phyloP scores from a whole-genome alignment of 1,140 invertebrate genomes.

The Caerostris darwini region DNA sequence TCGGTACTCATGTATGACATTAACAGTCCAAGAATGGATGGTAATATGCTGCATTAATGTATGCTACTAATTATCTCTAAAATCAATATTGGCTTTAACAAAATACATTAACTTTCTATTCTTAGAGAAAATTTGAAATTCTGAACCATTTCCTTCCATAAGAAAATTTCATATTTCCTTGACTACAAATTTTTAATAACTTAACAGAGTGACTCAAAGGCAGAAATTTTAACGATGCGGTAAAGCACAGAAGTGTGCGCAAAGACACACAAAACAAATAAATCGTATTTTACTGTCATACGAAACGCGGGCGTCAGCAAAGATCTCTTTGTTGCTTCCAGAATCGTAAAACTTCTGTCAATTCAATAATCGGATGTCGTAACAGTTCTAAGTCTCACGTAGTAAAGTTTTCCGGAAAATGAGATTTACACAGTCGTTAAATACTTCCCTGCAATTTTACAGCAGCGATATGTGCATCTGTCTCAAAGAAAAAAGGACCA shows the following conservation, averaged over 20 bases:
- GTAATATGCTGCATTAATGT: too few relatives aligned
- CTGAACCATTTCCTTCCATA: too few relatives aligned
- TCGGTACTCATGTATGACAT: too few relatives aligned
- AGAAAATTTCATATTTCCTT: too few relatives aligned
- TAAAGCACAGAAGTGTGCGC: background rate
- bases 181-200: too few relatives aligned
- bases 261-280: background rate
- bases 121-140: too few relatives aligned
- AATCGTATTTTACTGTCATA: background rate
- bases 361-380: conserved; percentile 42
- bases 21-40: too few relatives aligned
- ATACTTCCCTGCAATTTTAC: background rate
- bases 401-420: conserved; percentile 22
- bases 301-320: background rate
- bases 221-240: background rate
- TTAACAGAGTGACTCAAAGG: too few relatives aligned
- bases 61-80: too few relatives aligned
- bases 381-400: background rate
- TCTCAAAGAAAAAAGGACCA: background rate
- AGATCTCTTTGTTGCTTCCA: background rate
- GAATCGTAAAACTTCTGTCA: conserved; percentile 38
- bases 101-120: too few relatives aligned
- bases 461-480: background rate
- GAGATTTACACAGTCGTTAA: conserved; percentile 32
- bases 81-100: too few relatives aligned